Percentiles rank a stretch among this genome's conserved stretches.
Evolutionary conservation across 1,140 invertebrate species (phyloP).

Genomic region (Geopemphigus sp.): DNA sequence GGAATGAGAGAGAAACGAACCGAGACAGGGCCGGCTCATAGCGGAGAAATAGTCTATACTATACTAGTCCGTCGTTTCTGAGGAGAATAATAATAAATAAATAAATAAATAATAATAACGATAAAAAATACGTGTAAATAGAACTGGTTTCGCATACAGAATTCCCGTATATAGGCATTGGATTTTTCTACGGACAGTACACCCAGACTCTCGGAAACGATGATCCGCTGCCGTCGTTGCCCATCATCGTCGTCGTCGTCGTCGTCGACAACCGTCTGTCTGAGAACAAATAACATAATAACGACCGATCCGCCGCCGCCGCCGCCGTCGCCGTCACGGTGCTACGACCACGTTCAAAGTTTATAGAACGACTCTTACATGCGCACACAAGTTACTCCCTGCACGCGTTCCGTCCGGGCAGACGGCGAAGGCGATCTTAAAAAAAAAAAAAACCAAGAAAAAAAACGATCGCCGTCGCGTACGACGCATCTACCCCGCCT

Average conservation of each 20-base stretch:
- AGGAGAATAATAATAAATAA: neutral
- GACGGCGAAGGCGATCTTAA: constrained; percentile 1
- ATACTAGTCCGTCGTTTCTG: neutral
- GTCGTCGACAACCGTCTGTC: constrained; percentile 52
- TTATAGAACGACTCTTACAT: neutral
- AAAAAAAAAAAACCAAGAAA: neutral
- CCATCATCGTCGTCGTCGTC: constrained; percentile 8
- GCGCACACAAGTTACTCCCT: constrained; percentile 20
- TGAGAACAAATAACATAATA: constrained; percentile 50
- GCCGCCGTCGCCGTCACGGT: constrained; percentile 52
- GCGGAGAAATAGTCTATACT: neutral
- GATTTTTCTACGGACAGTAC: constrained; percentile 51
- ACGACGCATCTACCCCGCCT: neutral
- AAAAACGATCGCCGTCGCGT: constrained; percentile 10
- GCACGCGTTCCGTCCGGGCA: constrained; percentile 7
- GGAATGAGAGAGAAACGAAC: neutral
- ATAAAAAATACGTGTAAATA: constrained; percentile 34
- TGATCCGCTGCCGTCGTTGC: neutral
- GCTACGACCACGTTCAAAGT: constrained; percentile 50
- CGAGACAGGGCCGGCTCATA: neutral
- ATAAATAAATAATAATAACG: neutral
- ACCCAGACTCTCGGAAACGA: constrained; percentile 56
- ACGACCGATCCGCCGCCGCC: constrained; percentile 54
- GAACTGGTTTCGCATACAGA: constrained; percentile 51
- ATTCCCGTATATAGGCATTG: constrained; percentile 52